These are phyloP conservation scores for Dioctria linearis DNA, from an alignment of 2,888 invertebrate genomes.

Conservation along the genomic window DNA sequence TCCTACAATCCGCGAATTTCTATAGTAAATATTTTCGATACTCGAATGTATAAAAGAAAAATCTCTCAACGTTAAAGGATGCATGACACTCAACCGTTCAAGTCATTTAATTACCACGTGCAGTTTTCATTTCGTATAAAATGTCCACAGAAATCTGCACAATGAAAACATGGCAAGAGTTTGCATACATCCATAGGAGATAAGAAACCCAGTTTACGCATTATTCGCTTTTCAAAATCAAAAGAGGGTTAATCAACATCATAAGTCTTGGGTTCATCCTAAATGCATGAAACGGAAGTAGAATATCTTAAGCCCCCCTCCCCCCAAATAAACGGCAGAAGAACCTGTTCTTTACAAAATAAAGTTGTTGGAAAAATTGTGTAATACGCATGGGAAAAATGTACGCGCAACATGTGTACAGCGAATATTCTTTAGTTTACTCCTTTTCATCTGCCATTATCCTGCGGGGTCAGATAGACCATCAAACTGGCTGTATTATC, in stretches of 20 bases:
- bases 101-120: too few relatives aligned
- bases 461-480: neutral
- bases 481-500: slow-evolving; percentile 14
- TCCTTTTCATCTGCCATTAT: neutral
- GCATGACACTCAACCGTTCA: too few relatives aligned
- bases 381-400: neutral
- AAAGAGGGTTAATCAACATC: slow-evolving; percentile 42
- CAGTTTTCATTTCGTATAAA: too few relatives aligned
- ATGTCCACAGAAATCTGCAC: slow-evolving; percentile 4
- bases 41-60: too few relatives aligned
- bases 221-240: slow-evolving; percentile 23
- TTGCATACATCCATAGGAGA: slow-evolving; percentile 8
- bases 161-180: slow-evolving; percentile 11
- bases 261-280: neutral
- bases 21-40: too few relatives aligned
- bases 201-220: slow-evolving; percentile 25
- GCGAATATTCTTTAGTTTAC: neutral
- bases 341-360: neutral
- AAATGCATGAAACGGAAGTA: slow-evolving; percentile 6
- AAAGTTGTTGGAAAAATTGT: neutral
- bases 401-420: slow-evolving; percentile 29
- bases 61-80: too few relatives aligned
- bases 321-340: neutral
- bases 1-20: too few relatives aligned
- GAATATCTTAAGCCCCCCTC: neutral